Percentiles rank a stretch among this genome's conserved stretches.
phyloP scores from a whole-genome alignment of 2,888 invertebrate species.

The Panorpa germanica region DNA sequence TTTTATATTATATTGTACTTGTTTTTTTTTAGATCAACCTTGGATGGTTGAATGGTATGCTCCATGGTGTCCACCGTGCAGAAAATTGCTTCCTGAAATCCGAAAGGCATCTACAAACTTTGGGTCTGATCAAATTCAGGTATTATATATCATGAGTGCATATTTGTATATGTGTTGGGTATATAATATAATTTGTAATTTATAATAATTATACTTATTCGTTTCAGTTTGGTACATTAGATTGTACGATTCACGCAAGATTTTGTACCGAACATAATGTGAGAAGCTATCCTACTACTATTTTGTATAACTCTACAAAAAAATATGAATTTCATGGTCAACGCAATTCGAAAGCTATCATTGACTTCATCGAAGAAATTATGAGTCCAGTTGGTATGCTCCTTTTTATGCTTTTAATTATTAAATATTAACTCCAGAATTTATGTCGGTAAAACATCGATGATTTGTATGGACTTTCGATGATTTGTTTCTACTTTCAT shows the following conservation, averaged over 20 bases:
- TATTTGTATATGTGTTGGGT: neutral
- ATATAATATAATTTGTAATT: neutral
- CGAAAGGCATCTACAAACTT: conserved; percentile 37
- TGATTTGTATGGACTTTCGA: too few species aligned
- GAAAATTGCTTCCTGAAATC: conserved; percentile 44
- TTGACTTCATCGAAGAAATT: conserved; percentile 44
- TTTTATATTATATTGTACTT: neutral
- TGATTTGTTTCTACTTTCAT: too few species aligned
- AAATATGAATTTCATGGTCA: conserved; percentile 35
- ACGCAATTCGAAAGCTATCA: conserved; percentile 34
- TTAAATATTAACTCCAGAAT: conserved; percentile 6
- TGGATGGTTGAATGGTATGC: conserved; percentile 64
- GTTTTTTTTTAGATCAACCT: conserved; percentile 18
- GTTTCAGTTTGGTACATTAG: conserved; percentile 41
- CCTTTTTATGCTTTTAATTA: too few species aligned
- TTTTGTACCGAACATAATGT: conserved; percentile 40
- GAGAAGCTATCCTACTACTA: conserved; percentile 46
- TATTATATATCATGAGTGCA: conserved; percentile 3
- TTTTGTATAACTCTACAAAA: conserved; percentile 38
- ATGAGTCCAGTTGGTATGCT: too few species aligned
- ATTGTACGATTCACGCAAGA: conserved; percentile 39
- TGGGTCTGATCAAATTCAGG: conserved; percentile 23
- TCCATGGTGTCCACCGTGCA: conserved; percentile 64
- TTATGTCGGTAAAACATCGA: too few species aligned
- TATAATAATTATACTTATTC: neutral